Percentiles rank a stretch among this genome's conserved stretches.
These are phyloP conservation scores for Coturnix japonica DNA, from an alignment of 2,113 vertebrate genomes.

Conservation along the genomic window DNA sequence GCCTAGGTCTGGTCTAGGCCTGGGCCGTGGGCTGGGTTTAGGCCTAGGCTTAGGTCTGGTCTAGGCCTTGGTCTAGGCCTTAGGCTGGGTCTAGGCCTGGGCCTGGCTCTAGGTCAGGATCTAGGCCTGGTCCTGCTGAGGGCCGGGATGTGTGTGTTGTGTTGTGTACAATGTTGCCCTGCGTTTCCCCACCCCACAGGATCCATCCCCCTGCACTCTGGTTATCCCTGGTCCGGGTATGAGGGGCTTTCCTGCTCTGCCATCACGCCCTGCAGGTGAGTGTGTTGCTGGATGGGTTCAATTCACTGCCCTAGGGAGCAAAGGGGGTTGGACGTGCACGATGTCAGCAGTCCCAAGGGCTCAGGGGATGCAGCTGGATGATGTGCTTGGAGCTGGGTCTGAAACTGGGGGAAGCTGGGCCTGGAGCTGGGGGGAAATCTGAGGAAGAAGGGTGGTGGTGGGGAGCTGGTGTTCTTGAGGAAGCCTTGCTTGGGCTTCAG, in stretches of 20 bases:
- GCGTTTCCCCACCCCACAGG: too few species aligned
- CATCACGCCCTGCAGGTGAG: background rate
- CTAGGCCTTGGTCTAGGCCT: too few species aligned
- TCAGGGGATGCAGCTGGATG: background rate
- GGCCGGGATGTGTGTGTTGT: too few species aligned
- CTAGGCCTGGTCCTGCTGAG: too few species aligned
- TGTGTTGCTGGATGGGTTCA: background rate
- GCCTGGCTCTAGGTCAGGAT: too few species aligned
- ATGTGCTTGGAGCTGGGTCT: background rate
- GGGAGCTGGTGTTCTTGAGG: background rate
- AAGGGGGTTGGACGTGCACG: background rate
- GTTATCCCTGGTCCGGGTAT: background rate
- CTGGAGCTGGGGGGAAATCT: background rate
- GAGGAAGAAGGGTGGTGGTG: background rate
- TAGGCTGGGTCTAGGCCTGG: too few species aligned
- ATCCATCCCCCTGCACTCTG: background rate
- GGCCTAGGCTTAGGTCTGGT: too few species aligned
- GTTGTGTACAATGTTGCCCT: too few species aligned
- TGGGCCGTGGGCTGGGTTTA: too few species aligned
- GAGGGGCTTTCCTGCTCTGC: background rate
- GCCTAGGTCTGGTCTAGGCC: too few species aligned
- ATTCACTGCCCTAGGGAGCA: background rate
- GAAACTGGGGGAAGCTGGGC: rapidly evolving
- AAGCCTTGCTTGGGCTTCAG: too few species aligned
- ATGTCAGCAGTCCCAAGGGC: background rate